A percentile compares a stretch with the other conserved stretches of the same genome.
These are phyloP conservation scores for Urocynchramus pylzowi DNA, from an alignment of 2,113 vertebrate genomes.

Conservation along the genomic window DNA sequence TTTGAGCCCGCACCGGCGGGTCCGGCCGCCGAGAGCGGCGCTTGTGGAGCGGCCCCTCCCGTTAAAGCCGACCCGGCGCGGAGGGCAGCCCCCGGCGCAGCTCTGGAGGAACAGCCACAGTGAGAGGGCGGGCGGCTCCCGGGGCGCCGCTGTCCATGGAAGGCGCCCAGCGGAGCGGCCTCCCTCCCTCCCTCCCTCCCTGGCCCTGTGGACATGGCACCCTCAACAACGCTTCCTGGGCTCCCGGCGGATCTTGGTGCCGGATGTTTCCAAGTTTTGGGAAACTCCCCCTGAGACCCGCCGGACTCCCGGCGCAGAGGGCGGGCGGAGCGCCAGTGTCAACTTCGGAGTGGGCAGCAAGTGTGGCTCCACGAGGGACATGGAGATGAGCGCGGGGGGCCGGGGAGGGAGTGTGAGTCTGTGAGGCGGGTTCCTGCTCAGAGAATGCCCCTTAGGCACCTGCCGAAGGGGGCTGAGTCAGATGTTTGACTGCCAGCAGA, in stretches of 20 bases:
- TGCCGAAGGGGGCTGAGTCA: too few relatives aligned
- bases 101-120: neutral
- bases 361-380: neutral
- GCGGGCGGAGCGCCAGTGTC: neutral
- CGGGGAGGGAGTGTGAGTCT: neutral
- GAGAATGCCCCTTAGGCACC: neutral
- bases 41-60: neutral
- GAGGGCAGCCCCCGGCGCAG: too few relatives aligned
- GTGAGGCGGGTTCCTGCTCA: neutral
- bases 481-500: neutral
- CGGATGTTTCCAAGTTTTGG: neutral
- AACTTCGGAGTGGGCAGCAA: neutral
- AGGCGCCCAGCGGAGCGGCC: neutral
- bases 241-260: neutral
- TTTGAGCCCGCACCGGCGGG: neutral
- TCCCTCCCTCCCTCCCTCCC: neutral
- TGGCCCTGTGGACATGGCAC: neutral
- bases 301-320: neutral
- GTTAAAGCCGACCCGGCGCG: neutral
- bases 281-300: neutral
- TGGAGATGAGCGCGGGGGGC: too few relatives aligned
- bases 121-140: neutral
- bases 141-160: neutral
- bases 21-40: neutral
- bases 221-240: neutral